Conservation (phyloP, 2,797 vertebrate species). For the Argyrosomus regius region DNA sequence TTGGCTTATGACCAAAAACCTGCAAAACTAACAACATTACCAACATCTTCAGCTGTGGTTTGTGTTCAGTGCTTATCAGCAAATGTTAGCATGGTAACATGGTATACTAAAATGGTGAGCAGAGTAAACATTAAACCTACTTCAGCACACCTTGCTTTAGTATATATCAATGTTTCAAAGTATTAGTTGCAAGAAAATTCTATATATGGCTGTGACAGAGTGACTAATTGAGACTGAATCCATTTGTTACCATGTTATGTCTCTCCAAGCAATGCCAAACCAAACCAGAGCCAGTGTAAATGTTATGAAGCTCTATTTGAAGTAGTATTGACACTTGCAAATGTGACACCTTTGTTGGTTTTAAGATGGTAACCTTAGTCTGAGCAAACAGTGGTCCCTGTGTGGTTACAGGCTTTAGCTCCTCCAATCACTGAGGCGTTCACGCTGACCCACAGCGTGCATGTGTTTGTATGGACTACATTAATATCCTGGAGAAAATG, state of each 20-base stretch:
- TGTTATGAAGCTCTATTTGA: conserved; percentile 3
- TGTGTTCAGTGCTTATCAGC: neutral
- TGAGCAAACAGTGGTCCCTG: conserved; percentile 27
- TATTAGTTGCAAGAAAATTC: neutral
- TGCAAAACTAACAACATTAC: too few species aligned
- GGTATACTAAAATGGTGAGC: neutral
- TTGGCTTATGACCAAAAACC: too few species aligned
- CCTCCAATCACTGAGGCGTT: conserved; percentile 31
- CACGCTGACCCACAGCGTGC: neutral
- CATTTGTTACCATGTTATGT: neutral
- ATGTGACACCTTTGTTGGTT: conserved; percentile 27
- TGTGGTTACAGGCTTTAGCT: conserved; percentile 33
- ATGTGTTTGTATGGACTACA: conserved; percentile 28
- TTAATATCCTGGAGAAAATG: conserved; percentile 58
- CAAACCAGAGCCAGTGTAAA: neutral
- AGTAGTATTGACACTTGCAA: neutral
- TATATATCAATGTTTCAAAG: neutral
- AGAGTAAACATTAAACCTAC: neutral
- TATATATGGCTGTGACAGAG: neutral
- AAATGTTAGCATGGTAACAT: neutral
- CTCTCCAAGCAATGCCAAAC: neutral
- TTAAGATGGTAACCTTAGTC: conserved; percentile 32
- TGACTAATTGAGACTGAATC: neutral
- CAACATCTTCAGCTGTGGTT: too few species aligned
- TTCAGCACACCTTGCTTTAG: neutral